Conservation (phyloP, 2,888 invertebrate species). For the Halictus quadricinctus region DNA sequence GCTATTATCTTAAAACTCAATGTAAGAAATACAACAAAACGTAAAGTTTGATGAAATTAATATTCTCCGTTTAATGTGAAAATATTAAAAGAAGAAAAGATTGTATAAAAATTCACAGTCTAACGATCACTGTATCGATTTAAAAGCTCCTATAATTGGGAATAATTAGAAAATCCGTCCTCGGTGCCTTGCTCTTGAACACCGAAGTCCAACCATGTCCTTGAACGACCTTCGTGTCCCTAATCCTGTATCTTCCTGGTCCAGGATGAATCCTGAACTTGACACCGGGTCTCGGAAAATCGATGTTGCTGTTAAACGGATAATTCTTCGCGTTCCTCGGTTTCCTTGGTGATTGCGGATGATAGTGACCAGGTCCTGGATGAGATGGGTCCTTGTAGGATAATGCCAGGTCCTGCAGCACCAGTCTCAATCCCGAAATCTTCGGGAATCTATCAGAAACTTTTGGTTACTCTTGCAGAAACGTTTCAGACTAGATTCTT, state of each 20-base stretch:
- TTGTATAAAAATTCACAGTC: too few relatives aligned
- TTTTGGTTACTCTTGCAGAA: not conserved
- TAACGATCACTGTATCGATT: not conserved
- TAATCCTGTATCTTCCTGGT: slow-evolving; percentile 65
- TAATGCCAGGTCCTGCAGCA: slow-evolving; percentile 83
- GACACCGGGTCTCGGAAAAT: slow-evolving; percentile 40
- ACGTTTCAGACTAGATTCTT: not conserved
- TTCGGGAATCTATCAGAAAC: slow-evolving; percentile 74
- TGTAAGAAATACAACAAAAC: too few relatives aligned
- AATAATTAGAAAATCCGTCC: slow-evolving; percentile 32
- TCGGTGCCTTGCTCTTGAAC: slow-evolving; percentile 67
- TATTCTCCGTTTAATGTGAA: too few relatives aligned
- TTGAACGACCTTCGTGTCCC: slow-evolving; percentile 43
- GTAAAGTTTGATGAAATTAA: too few relatives aligned
- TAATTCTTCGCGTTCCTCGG: slow-evolving; percentile 42
- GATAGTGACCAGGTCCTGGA: slow-evolving; percentile 84
- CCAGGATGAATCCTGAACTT: slow-evolving; percentile 57
- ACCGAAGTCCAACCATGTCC: slow-evolving; percentile 68
- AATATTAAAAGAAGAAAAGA: too few relatives aligned
- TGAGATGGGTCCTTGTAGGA: slow-evolving; percentile 83
- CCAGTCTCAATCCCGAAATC: slow-evolving; percentile 82
- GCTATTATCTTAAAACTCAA: too few relatives aligned
- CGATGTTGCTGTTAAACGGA: slow-evolving; percentile 57
- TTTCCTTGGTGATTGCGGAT: slow-evolving; percentile 41
- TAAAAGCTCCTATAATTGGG: slow-evolving; percentile 49